Evolutionary conservation across 2,797 vertebrate species (phyloP).

Genomic region (Arctocebus calabarensis): DNA sequence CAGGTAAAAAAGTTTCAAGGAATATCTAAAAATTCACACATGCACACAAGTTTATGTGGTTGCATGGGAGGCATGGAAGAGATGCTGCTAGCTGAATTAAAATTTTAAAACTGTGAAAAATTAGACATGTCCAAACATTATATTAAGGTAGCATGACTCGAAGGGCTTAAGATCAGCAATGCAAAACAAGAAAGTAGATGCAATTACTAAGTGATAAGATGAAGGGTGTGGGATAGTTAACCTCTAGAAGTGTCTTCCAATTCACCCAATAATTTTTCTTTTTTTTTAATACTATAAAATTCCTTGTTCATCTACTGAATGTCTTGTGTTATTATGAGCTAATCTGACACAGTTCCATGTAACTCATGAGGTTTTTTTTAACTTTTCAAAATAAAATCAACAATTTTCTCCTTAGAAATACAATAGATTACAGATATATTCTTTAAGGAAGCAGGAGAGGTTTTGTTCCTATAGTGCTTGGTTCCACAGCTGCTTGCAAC

Average conservation of each 20-base stretch:
- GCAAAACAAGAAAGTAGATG: not conserved
- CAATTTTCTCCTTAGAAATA: constrained; percentile 16
- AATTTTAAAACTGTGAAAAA: constrained; percentile 15
- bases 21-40: not conserved
- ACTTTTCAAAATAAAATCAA: constrained; percentile 41
- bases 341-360: not conserved
- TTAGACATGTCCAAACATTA: not conserved
- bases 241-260: not conserved
- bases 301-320: not conserved
- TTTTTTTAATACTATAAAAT: not conserved
- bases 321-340: constrained; percentile 6
- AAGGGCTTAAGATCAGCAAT: constrained; percentile 6
- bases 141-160: not conserved
- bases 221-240: not conserved
- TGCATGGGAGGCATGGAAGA: not conserved
- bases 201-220: not conserved
- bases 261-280: not conserved
- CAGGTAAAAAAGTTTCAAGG: not conserved
- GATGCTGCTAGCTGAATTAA: not conserved
- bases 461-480: not conserved
- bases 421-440: not conserved
- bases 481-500: not conserved
- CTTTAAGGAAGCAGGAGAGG: not conserved
- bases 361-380: not conserved
- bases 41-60: not conserved